Evolutionary conservation across 2,888 invertebrate genomes (phyloP), one percentile per base, ranked within the genome.

Genomic region (Dynastes hyllus): DNA sequence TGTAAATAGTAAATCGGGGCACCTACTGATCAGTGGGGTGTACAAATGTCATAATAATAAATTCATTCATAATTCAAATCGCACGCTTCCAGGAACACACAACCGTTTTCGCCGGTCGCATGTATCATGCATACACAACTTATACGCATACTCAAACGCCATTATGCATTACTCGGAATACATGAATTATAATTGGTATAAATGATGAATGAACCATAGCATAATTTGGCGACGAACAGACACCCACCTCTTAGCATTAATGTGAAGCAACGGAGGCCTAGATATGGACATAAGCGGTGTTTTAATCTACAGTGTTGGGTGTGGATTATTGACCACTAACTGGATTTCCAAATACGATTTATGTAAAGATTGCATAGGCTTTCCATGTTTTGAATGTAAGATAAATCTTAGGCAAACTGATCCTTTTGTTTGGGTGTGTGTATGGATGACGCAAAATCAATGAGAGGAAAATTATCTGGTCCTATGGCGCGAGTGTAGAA

Each of bases 171-270:
- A 66, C 76, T 32, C 58, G 76, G 83, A 82, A 83, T 83, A 84
- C 58, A 84, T 84, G 83, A 84, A 84, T 84, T 82, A 80, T 82
- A 84, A 84, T 82, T 80, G 81, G 81, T 83, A 82, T 80, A 81
- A 78, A 83, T 84, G 84, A 84, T 83, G 83, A 84, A 84, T 84
- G 83, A 81, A 82, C 79, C 81, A 80, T 80, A 82, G 83, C 81
- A 83, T 82, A 83, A 84, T 83, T 83, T 82, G 83, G 83, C 83
- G 84, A 83, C 83, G 83, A 80, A 55, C 55, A 82, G 81, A 81
- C 83, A 79, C 83, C 83, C 81, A 78, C 80, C 27, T 32, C 2
- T 27, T 13, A 22, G 63, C 29, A 63, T 32, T 55, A 63, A 63
- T 32, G 70, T 71, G 67, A 51, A 70, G 58, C 61, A 37, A 66